Evolutionary conservation across 2,797 vertebrate species (phyloP), one percentile per base, ranked within the genome.

Genomic region (Orientallactaga sibirica): DNA sequence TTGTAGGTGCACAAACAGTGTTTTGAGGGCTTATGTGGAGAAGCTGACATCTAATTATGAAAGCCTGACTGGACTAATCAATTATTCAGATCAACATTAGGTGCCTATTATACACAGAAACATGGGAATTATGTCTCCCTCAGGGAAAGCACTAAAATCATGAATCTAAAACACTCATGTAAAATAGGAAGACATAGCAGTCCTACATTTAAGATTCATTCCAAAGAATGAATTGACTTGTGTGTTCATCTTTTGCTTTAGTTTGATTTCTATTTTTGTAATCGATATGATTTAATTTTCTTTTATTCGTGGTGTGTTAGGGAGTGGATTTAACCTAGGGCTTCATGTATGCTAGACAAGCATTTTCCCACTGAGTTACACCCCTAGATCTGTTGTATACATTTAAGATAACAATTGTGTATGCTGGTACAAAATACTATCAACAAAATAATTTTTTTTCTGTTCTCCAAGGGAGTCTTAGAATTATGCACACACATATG

Each of bases 11-110:
- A 86, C 96, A 96, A 91, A 70, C 96, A 95, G 96, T 97, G 97
- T 98, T 99, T 98, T 97, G 97, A 98, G 97, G 98, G 98, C 98
- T 99, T 98, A 98, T 96, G 98, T 97, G 98, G 98, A 98, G 98
- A 99, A 98, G 98, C 98, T 98, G 99, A 98, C 98, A 99, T 98
- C 99, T 99, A 99, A 99, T 99, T 99, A 99, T 98, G 97, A 99
- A 98, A 98, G 97, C 98, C 98, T 98, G 98, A 98, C 97, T 98
- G 97, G 98, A 98, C 98, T 99, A 98, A 99, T 99, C 99, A 99
- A 99, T 99, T 99, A 99, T 99, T 99, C 99, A 99, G 98, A 98
- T 98, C 98, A 99, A 98, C 98, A 99, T 99, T 99, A 99, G 98
- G 98, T 98, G 95, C 96, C 98, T 99, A 98, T 99, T 99, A 98